Conservation (phyloP, 2,113 vertebrate species). For the Glaucidium brasilianum region DNA sequence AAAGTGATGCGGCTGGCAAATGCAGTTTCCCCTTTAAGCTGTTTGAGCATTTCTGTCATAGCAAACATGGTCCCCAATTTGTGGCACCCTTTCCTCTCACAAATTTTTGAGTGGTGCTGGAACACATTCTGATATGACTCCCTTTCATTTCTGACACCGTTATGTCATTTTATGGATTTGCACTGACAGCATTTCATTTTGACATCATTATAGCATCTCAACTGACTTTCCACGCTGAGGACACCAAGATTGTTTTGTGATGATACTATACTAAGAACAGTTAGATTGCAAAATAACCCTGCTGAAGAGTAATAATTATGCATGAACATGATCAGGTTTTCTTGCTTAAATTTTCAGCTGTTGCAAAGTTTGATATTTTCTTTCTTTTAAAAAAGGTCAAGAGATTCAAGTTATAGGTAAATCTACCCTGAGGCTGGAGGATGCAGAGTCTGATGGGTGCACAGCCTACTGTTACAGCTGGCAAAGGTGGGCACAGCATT, state of each 20-base stretch:
- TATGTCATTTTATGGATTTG: slow-evolving; percentile 67
- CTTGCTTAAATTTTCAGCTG: background rate
- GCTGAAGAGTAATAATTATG: background rate
- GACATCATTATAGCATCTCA: slow-evolving; percentile 67
- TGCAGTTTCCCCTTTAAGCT: slow-evolving; percentile 57
- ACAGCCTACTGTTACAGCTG: accelerated
- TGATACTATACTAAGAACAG: slow-evolving; percentile 51
- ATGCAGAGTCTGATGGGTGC: background rate
- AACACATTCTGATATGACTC: slow-evolving; percentile 66
- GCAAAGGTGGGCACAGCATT: background rate
- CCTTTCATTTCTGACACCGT: slow-evolving; percentile 74
- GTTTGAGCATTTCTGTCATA: slow-evolving; percentile 71
- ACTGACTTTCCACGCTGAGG: slow-evolving; percentile 42
- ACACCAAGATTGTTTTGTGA: slow-evolving; percentile 25
- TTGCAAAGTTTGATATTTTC: background rate
- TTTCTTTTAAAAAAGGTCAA: background rate
- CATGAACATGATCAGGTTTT: background rate
- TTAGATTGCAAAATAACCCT: slow-evolving; percentile 24
- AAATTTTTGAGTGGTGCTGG: slow-evolving; percentile 67
- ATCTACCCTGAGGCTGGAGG: background rate
- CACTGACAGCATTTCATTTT: slow-evolving; percentile 74
- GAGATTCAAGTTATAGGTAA: background rate
- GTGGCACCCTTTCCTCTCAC: slow-evolving; percentile 63
- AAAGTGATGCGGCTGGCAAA: slow-evolving; percentile 49
- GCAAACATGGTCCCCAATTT: slow-evolving; percentile 65